These are phyloP conservation scores for Loripinus fragilis DNA, from an alignment of 2,888 invertebrate genomes.

Conservation along the genomic window DNA sequence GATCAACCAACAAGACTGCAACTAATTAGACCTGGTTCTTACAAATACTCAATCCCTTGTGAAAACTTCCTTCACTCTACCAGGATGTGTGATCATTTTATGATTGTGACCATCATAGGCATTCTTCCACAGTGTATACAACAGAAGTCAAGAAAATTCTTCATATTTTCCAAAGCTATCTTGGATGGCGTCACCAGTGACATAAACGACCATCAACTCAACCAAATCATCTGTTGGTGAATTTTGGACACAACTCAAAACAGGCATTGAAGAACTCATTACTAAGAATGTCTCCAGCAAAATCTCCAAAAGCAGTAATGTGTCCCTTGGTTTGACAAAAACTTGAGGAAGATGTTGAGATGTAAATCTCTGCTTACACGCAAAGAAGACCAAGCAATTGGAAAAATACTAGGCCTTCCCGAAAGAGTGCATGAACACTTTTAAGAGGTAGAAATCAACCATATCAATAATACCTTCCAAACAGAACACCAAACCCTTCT, in stretches of 20 bases:
- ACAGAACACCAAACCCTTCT: constrained; percentile 52
- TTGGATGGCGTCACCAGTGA: constrained; percentile 17
- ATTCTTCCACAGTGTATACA: constrained; percentile 2
- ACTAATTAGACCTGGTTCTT: no score
- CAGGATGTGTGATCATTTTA: no score
- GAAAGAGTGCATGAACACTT: constrained; percentile 30
- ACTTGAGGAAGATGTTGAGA: constrained; percentile 28
- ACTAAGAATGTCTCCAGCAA: constrained; percentile 23
- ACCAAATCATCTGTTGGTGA: not conserved
- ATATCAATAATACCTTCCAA: constrained; percentile 11
- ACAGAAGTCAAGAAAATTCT: constrained; percentile 12
- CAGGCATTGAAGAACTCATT: not conserved
- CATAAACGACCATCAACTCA: not conserved
- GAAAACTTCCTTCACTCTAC: no score
- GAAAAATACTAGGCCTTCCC: no score
- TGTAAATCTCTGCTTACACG: constrained; percentile 28
- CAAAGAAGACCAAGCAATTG: constrained; percentile 36
- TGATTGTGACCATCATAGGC: no score
- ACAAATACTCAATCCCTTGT: no score
- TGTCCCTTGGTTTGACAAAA: constrained; percentile 41
- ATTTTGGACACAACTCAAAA: not conserved
- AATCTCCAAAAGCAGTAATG: not conserved
- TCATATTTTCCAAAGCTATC: constrained; percentile 20
- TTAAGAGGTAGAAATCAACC: constrained; percentile 31
- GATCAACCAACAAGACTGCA: no score